Evolutionary conservation across 2,888 invertebrate species (phyloP), one percentile per base, ranked within the genome.

Genomic region (Drosophila mulleri): DNA sequence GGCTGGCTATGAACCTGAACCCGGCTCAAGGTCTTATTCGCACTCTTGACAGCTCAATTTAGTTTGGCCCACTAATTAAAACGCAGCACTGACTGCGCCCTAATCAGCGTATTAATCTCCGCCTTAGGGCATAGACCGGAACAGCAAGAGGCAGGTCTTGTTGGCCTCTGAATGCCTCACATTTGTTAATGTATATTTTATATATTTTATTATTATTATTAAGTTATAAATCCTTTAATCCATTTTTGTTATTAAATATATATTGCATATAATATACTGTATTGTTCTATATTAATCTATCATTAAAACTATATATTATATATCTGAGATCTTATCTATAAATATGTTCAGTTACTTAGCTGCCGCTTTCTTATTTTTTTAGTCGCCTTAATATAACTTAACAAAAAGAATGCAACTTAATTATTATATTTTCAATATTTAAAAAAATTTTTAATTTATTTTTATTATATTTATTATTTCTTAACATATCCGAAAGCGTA

Each of bases 101-200:
- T 81, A 81, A 84, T 83, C 83, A 75, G 77, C 72, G 68, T 70
- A 84, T 84, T 83, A 83, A 83, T 83, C 85, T 83, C 64, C 59
- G 70, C 71, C 71, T 75, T 75, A 18, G 66, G 62, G 26, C 76
- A 39, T n/a, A 65, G 65, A 63, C 67, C 50, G 39, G 39, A 41
- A 58, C 57, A 50, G 35, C 53, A 53, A 32, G 37, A 45, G 41
- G 35, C 62, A 59, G 42, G 5, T 58, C 23, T 39, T 59, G 32
- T 6, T 16, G 62, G 58, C 48, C 29, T 61, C 54, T 52, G 42
- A 57, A 47, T 53, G 52, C 12, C 16, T 20, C n/a, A 52, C 50
- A 66, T 73, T 56, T 39, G 11, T 23, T 44, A 39, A 58, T 48
- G n/a, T n/a, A 20, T 9, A 42, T 42, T 57, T 58, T 18, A 0